Evolutionary conservation across 2,888 invertebrate species (phyloP).

Genomic region (Thereva nobilitata): DNA sequence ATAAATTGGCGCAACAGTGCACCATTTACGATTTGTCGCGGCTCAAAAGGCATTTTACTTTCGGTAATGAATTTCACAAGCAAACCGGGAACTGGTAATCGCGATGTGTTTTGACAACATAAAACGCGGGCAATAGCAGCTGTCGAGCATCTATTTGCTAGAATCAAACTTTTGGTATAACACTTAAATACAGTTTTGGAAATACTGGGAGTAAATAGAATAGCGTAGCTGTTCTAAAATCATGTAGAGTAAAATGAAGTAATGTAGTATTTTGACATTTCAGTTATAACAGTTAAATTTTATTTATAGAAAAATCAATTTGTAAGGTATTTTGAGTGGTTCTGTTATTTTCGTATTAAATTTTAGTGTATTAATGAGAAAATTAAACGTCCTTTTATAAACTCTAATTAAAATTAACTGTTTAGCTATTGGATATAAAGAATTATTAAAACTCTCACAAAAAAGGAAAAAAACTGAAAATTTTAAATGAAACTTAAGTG

Average conservation of each 20-base stretch:
- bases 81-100: too few species aligned
- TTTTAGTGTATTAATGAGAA: not conserved
- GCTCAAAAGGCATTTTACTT: constrained; percentile 51
- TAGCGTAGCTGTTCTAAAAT: too few species aligned
- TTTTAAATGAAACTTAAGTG: constrained; percentile 18
- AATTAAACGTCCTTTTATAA: not conserved
- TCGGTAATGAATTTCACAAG: not conserved
- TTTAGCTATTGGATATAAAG: too few species aligned
- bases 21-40: constrained; percentile 52
- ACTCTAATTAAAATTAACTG: too few species aligned
- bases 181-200: too few species aligned
- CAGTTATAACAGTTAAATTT: constrained; percentile 6
- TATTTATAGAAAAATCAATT: constrained; percentile 32
- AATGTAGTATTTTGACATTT: constrained; percentile 1
- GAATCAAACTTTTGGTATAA: too few species aligned
- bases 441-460: too few species aligned
- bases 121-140: constrained; percentile 16
- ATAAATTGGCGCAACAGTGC: constrained; percentile 50
- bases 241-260: too few species aligned
- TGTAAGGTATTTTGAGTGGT: constrained; percentile 13
- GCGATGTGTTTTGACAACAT: constrained; percentile 1
- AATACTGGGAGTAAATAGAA: too few species aligned
- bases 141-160: too few species aligned
- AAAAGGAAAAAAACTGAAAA: constrained; percentile 1
- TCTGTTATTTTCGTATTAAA: constrained; percentile 9